These are phyloP conservation scores for Mormoops blainvillei DNA, from an alignment of 2,113 vertebrate species.

Conservation along the genomic window DNA sequence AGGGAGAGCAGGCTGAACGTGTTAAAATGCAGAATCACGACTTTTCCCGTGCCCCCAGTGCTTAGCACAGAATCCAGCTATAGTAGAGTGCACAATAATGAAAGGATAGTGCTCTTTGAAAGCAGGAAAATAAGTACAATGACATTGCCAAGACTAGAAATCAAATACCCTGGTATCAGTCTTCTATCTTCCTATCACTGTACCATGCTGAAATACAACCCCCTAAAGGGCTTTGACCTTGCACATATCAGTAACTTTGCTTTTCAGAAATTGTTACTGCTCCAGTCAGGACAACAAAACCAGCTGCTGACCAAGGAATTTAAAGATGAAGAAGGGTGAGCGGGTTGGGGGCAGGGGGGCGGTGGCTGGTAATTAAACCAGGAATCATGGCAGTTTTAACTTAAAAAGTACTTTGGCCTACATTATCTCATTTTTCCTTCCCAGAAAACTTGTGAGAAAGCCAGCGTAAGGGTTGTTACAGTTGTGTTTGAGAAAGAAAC, in stretches of 20 bases:
- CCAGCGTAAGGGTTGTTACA: not conserved
- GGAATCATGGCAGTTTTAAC: not conserved
- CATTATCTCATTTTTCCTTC: not conserved
- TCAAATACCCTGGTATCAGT: not conserved
- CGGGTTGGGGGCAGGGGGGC: too few species aligned
- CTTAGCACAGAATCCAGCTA: not conserved
- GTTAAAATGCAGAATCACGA: not conserved
- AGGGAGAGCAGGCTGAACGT: not conserved
- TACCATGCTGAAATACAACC: not conserved
- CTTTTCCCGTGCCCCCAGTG: not conserved
- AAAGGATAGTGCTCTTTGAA: not conserved
- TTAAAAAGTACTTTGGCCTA: not conserved
- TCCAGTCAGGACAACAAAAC: not conserved
- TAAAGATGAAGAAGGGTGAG: not conserved
- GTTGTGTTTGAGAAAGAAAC: not conserved
- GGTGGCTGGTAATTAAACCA: not conserved
- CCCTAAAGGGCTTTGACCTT: not conserved
- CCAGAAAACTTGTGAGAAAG: not conserved
- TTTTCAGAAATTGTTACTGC: not conserved
- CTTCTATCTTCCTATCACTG: not conserved
- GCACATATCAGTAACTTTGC: not conserved
- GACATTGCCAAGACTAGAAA: not conserved
- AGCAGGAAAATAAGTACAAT: not conserved
- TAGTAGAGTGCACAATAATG: not conserved
- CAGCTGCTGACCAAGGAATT: not conserved